Evolutionary conservation across 2,113 vertebrate species (phyloP), one percentile per base, ranked within the genome.

Genomic region (Triplophysa siluroides): DNA sequence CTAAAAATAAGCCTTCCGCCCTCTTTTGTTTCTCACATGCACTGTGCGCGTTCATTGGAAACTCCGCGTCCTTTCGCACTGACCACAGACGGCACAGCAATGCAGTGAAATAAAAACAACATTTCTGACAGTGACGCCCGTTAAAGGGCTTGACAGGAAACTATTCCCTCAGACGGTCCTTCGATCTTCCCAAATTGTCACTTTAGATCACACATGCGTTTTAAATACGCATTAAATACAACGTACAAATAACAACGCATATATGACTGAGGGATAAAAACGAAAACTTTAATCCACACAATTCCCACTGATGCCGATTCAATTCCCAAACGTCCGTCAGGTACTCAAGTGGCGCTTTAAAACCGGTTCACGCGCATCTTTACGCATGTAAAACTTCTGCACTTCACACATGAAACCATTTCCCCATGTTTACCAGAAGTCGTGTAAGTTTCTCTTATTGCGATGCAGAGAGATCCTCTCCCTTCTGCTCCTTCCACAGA

Each of bases 151-250:
- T 86, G 50, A 83, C 84, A 50, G 68, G 47, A 58, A 43, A 81
- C 52, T 81, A 29, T 81, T 83, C 56, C 82, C 74, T 63, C 62
- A 63, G 45, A 86, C 52, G 14, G 71, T 86, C 82, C 89, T 85
- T 68, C 82, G 87, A 90, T 64, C 79, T 90, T 87, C 88, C 88
- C 88, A 80, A 76, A 76, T 83, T 82, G 69, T 78, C 60, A 13
- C 82, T 88, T 80, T 83, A 67, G 56, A 82, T 79, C 78, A 81
- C 13, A 4, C 70, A 78, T 11, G 56, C 26, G 72, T 79, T 76
- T 62, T 45, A 79, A 81, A 73, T 85, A 75, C 74, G 75, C 66
- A 83, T 73, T 19, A 60, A 71, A 71, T 13, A 19, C 3, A 19
- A 18, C 14, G 14, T 5, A n/a, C n/a, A n/a, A 54, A 54, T 18